phyloP scores from a whole-genome alignment of 2,797 vertebrate species.

The Neosilurus mollespiculum region DNA sequence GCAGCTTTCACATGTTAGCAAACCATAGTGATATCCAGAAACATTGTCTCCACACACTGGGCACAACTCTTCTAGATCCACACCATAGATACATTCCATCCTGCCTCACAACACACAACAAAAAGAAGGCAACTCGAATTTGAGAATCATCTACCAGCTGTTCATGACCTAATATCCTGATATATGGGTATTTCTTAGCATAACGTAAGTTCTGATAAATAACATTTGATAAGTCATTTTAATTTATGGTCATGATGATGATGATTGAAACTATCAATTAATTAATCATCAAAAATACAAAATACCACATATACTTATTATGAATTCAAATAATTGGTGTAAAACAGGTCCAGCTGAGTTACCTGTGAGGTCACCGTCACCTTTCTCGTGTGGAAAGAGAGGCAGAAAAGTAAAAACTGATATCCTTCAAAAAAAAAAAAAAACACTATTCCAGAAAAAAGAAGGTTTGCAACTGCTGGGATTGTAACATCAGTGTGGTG shows the following conservation, averaged over 20 bases:
- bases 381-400: background rate
- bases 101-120: constrained; percentile 28
- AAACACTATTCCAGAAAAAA: background rate
- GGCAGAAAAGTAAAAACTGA: background rate
- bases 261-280: background rate
- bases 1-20: constrained; percentile 97
- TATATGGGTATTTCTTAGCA: background rate
- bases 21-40: constrained; percentile 95
- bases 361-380: background rate
- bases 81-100: constrained; percentile 95
- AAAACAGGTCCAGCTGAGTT: background rate
- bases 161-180: background rate
- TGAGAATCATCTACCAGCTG: background rate
- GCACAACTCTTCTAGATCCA: constrained; percentile 94
- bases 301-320: background rate
- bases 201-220: background rate
- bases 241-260: background rate
- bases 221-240: background rate
- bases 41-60: constrained; percentile 97
- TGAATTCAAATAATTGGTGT: background rate
- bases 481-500: background rate
- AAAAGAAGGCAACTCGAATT: background rate
- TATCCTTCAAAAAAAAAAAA: background rate
- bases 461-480: background rate
- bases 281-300: background rate